phyloP scores from a whole-genome alignment of 2,797 vertebrate species.

The Crocodylus rhombifer region DNA sequence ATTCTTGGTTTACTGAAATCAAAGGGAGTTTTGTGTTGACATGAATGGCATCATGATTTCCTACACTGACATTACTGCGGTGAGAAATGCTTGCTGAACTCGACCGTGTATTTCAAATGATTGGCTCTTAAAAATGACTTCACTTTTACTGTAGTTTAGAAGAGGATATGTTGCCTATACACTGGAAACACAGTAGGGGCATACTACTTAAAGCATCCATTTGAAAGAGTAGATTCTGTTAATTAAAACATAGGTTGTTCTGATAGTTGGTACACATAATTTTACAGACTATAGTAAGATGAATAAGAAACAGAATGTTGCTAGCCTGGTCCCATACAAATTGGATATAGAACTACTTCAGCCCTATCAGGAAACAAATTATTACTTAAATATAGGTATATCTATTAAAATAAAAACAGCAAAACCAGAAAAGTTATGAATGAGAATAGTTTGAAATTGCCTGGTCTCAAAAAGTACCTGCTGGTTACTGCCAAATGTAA shows the following conservation, averaged over 20 bases:
- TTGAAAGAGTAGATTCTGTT: background rate
- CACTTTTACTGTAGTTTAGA: background rate
- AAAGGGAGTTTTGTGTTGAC: background rate
- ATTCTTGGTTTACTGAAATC: background rate
- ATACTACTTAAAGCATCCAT: background rate
- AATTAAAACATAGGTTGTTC: background rate
- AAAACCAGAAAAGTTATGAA: background rate
- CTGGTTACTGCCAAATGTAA: slow-evolving; percentile 14
- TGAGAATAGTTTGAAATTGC: background rate
- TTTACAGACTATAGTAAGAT: background rate
- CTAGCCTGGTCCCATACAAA: background rate
- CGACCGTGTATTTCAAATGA: background rate
- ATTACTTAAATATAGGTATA: background rate
- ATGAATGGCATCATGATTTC: background rate
- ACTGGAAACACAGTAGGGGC: background rate
- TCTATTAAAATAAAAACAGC: background rate
- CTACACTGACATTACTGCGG: background rate
- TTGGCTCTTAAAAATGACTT: background rate
- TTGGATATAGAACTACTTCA: background rate
- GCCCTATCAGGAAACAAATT: background rate
- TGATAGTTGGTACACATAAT: rapidly evolving
- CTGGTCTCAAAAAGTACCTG: background rate
- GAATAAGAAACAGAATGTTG: background rate
- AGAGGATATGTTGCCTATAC: background rate
- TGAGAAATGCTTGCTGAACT: background rate